phyloP scores from a whole-genome alignment of 2,113 vertebrate genomes.

The Indri indri region DNA sequence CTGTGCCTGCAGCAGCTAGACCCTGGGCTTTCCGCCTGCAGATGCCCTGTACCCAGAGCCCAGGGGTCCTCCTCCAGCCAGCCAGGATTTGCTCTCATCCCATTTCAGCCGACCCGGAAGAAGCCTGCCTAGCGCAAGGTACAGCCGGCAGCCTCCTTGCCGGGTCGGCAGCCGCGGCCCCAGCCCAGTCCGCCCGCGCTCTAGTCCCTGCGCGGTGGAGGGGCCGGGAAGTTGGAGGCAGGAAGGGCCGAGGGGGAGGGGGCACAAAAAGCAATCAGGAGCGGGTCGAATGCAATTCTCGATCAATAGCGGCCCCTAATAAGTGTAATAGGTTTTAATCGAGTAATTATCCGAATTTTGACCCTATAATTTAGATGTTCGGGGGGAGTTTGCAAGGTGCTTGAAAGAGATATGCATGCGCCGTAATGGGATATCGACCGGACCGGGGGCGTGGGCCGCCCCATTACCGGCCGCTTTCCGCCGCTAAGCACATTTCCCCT shows the following conservation, averaged over 20 bases:
- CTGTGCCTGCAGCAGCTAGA: accelerated
- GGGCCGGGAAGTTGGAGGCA: constrained; percentile 76
- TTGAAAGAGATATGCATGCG: constrained; percentile 94
- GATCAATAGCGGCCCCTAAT: constrained; percentile 92
- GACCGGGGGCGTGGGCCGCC: constrained; percentile 86
- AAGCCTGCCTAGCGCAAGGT: background rate
- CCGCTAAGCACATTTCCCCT: constrained; percentile 91
- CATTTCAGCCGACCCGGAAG: background rate
- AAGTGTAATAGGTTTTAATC: constrained; percentile 96
- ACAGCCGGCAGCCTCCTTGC: accelerated
- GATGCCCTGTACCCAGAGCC: background rate
- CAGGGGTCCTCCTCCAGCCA: too few relatives aligned
- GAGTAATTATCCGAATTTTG: constrained; percentile 97
- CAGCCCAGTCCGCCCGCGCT: background rate
- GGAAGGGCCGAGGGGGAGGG: constrained; percentile 69
- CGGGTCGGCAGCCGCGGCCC: background rate
- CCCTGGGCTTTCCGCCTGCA: accelerated
- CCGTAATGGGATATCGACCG: constrained; percentile 97
- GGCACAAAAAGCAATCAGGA: constrained; percentile 85
- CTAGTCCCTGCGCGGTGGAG: background rate
- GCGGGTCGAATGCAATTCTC: constrained; percentile 88
- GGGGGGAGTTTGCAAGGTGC: constrained; percentile 92
- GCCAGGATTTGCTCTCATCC: background rate
- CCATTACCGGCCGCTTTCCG: constrained; percentile 90
- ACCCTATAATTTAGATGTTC: constrained; percentile 96